phyloP scores from a whole-genome alignment of 2,888 invertebrate genomes.

The Proisotoma minuta region DNA sequence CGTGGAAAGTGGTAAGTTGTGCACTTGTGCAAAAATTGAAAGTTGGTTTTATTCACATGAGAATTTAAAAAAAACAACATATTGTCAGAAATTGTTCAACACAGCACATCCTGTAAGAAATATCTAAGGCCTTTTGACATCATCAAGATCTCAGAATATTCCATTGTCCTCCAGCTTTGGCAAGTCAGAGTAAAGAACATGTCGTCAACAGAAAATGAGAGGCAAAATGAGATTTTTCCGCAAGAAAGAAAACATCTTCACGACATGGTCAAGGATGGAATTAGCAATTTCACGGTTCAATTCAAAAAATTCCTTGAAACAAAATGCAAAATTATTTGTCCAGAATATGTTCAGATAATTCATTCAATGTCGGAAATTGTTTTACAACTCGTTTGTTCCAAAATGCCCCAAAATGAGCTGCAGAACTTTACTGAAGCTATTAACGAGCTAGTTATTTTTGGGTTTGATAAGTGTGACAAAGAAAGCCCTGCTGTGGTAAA shows the following conservation, averaged over 20 bases:
- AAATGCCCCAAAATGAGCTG: too few relatives aligned
- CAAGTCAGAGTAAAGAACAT: not conserved
- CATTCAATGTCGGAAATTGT: not conserved
- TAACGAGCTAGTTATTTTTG: too few relatives aligned
- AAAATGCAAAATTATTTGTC: too few relatives aligned
- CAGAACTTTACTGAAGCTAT: too few relatives aligned
- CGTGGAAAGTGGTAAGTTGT: not conserved
- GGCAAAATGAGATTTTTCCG: not conserved
- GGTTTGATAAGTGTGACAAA: too few relatives aligned
- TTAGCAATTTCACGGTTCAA: not conserved
- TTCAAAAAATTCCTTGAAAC: too few relatives aligned
- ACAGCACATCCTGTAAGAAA: not conserved
- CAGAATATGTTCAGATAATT: not conserved
- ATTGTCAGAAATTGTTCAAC: not conserved
- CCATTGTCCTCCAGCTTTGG: not conserved
- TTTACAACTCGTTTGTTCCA: not conserved
- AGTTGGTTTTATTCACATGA: not conserved
- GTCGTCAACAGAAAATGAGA: not conserved
- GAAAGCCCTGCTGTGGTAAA: not conserved
- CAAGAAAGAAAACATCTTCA: not conserved
- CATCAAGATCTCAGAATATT: not conserved
- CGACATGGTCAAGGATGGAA: not conserved
- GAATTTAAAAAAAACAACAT: not conserved
- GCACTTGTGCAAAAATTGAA: not conserved
- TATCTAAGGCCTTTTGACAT: not conserved